phyloP scores from a whole-genome alignment of 2,113 vertebrate genomes.

The Gasterosteus aculeatus region DNA sequence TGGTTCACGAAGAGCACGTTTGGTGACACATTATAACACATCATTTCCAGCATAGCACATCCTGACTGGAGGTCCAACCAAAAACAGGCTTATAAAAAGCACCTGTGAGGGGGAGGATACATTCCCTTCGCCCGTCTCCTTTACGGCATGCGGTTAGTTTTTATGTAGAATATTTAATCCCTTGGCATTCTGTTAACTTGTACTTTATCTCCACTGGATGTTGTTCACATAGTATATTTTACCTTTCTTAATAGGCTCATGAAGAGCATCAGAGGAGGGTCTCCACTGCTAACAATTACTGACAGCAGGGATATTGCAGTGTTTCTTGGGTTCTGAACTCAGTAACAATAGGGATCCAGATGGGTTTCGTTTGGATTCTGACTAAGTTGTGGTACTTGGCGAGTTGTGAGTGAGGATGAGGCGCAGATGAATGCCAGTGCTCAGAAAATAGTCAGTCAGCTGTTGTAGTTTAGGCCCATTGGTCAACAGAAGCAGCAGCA shows the following conservation, averaged over 20 bases:
- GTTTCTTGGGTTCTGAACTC: neutral
- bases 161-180: constrained; percentile 3
- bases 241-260: constrained; percentile 48
- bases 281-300: constrained; percentile 4
- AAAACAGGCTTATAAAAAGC: neutral
- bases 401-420: neutral
- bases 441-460: neutral
- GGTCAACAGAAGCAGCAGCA: neutral
- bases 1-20: neutral
- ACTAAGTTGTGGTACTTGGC: neutral
- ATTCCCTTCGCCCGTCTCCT: neutral
- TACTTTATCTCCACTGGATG: constrained; percentile 28
- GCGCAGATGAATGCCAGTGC: neutral
- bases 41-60: neutral
- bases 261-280: neutral
- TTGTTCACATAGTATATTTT: constrained; percentile 16
- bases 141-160: constrained; percentile 21
- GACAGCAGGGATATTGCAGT: neutral
- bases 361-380: neutral
- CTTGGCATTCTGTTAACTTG: constrained; percentile 32
- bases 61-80: neutral
- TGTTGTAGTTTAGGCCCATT: neutral
- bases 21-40: neutral
- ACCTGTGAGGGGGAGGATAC: neutral
- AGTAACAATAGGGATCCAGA: neutral